These are phyloP conservation scores for Paracanthobrama guichenoti DNA, from an alignment of 2,113 vertebrate genomes.

Conservation along the genomic window DNA sequence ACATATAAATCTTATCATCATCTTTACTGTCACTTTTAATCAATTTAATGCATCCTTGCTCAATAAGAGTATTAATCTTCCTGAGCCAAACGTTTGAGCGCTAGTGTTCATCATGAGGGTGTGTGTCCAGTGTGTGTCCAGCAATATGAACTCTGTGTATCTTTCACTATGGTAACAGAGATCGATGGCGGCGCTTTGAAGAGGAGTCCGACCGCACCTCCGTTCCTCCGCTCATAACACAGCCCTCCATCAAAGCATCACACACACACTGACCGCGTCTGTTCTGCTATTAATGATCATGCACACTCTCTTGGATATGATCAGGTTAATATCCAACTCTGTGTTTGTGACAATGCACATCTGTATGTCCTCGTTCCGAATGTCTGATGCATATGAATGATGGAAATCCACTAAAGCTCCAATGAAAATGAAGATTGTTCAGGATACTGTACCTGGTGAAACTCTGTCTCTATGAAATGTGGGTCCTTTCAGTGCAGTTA, in stretches of 20 bases:
- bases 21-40: too few relatives aligned
- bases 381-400: too few relatives aligned
- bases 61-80: not conserved
- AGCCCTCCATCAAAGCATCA: slow-evolving; percentile 63
- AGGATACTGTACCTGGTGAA: slow-evolving; percentile 57
- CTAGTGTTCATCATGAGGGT: not conserved
- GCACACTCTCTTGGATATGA: not conserved
- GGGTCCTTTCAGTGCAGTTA: slow-evolving; percentile 56
- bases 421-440: not conserved
- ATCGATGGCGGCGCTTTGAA: slow-evolving; percentile 63
- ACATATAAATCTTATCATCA: too few relatives aligned
- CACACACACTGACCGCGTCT: slow-evolving; percentile 48
- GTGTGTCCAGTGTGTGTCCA: not conserved
- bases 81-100: not conserved
- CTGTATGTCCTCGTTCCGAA: too few relatives aligned
- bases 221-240: slow-evolving; percentile 34
- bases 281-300: not conserved
- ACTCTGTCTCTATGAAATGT: slow-evolving; percentile 53
- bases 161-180: slow-evolving; percentile 62
- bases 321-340: not conserved
- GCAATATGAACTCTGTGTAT: slow-evolving; percentile 24
- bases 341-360: too few relatives aligned
- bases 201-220: slow-evolving; percentile 30
- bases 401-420: too few relatives aligned
- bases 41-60: too few relatives aligned